Conservation (phyloP, 2,888 invertebrate genomes). For the Tenthredo distinguenda region DNA sequence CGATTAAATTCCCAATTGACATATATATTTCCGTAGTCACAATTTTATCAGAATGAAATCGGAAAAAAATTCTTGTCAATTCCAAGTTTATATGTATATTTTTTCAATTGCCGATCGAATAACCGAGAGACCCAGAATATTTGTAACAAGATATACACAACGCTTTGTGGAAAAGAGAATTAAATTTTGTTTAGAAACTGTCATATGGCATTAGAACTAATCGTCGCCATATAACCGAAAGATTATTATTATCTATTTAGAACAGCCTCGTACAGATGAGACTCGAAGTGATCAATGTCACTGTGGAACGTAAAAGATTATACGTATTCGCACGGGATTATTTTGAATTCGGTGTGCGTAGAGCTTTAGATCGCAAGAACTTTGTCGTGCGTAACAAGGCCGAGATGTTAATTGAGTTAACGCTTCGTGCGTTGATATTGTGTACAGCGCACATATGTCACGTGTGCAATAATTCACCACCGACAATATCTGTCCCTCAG, state of each 20-base stretch:
- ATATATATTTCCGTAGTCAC: background rate
- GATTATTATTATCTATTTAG: background rate
- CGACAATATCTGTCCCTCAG: slow-evolving; percentile 3
- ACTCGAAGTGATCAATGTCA: background rate
- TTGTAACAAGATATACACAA: too few relatives aligned
- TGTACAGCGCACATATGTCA: slow-evolving; percentile 17
- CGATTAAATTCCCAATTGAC: background rate
- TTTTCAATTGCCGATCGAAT: too few relatives aligned
- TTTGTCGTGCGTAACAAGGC: slow-evolving; percentile 62
- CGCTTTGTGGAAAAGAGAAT: too few relatives aligned
- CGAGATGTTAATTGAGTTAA: slow-evolving; percentile 67
- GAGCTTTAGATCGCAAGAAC: slow-evolving; percentile 63
- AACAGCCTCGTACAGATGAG: background rate
- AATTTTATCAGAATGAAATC: too few relatives aligned
- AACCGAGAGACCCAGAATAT: too few relatives aligned
- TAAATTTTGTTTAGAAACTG: background rate
- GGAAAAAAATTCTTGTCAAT: too few relatives aligned
- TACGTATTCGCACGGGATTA: slow-evolving; percentile 55
- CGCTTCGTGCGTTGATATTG: slow-evolving; percentile 56
- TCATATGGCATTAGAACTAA: background rate
- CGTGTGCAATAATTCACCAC: slow-evolving; percentile 18
- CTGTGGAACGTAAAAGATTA: slow-evolving; percentile 23
- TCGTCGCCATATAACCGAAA: background rate
- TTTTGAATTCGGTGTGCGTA: slow-evolving; percentile 63
- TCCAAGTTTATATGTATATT: too few relatives aligned